phyloP scores from a whole-genome alignment of 2,888 invertebrate genomes.

The Nomada ruficornis region DNA sequence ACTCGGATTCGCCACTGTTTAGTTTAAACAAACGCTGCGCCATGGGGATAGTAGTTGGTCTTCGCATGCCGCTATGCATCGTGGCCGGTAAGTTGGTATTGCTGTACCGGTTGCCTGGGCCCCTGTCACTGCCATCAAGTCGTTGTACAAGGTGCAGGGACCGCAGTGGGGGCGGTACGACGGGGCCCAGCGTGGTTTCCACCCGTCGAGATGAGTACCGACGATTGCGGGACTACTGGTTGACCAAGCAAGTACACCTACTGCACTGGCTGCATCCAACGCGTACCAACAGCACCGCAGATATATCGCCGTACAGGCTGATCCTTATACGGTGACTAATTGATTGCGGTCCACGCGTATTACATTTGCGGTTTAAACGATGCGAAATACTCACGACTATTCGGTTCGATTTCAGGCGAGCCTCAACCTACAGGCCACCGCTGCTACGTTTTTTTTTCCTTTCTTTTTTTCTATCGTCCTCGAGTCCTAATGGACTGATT shows the following conservation, averaged over 20 bases:
- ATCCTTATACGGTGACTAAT: constrained; percentile 67
- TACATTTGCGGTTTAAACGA: constrained; percentile 51
- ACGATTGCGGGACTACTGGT: constrained; percentile 75
- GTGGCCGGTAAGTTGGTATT: constrained; percentile 36
- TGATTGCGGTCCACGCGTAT: constrained; percentile 54
- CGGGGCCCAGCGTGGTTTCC: constrained; percentile 71
- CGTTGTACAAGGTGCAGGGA: constrained; percentile 62
- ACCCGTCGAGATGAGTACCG: constrained; percentile 77
- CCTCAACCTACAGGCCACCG: not conserved
- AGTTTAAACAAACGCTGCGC: constrained; percentile 64
- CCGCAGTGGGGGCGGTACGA: constrained; percentile 66
- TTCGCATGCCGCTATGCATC: constrained; percentile 55
- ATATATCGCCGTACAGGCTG: constrained; percentile 56
- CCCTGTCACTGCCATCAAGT: constrained; percentile 70
- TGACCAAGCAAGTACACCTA: constrained; percentile 55
- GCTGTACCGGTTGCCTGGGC: constrained; percentile 43
- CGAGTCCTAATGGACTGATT: not conserved
- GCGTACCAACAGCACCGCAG: constrained; percentile 48
- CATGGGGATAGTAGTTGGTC: constrained; percentile 56
- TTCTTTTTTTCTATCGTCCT: not conserved
- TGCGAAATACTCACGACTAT: constrained; percentile 10
- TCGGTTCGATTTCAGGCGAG: constrained; percentile 12
- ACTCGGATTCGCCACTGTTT: constrained; percentile 66
- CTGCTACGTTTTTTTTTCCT: not conserved
- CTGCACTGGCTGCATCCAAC: constrained; percentile 38